These are phyloP conservation scores for Pocillopora verrucosa DNA, from an alignment of 64 coral and sea anemone species.

Conservation along the genomic window DNA sequence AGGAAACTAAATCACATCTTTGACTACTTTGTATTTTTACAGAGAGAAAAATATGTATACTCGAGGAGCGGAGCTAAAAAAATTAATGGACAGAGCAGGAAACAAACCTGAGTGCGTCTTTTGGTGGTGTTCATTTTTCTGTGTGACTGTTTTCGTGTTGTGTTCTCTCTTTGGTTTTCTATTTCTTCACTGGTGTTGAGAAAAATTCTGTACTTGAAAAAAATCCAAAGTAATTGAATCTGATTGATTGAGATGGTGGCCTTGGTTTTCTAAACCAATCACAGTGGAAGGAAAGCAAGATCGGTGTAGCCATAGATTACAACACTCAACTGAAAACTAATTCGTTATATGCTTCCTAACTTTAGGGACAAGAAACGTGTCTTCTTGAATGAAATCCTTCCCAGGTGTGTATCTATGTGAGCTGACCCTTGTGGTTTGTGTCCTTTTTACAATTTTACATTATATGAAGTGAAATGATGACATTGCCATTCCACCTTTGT, in stretches of 20 bases:
- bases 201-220: neutral
- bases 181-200: neutral
- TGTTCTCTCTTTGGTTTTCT: neutral
- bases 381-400: slow-evolving; percentile 77
- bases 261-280: too few species aligned
- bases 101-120: slow-evolving; percentile 71
- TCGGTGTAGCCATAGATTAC: too few species aligned
- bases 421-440: neutral
- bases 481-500: neutral
- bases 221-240: too few species aligned
- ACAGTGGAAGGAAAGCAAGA: too few species aligned
- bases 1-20: too few species aligned
- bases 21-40: neutral
- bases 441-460: neutral
- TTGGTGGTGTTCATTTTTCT: neutral
- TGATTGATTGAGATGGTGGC: too few species aligned
- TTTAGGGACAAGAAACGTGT: slow-evolving; percentile 63
- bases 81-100: slow-evolving; percentile 67
- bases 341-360: neutral
- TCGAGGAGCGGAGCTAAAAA: slow-evolving; percentile 71
- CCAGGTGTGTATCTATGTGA: slow-evolving; percentile 49
- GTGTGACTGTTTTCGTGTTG: neutral
- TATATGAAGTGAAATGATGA: neutral
- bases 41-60: slow-evolving; percentile 82
- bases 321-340: too few species aligned